Evolutionary conservation across 2,888 invertebrate species (phyloP).

Genomic region (Calameuta pallipes): DNA sequence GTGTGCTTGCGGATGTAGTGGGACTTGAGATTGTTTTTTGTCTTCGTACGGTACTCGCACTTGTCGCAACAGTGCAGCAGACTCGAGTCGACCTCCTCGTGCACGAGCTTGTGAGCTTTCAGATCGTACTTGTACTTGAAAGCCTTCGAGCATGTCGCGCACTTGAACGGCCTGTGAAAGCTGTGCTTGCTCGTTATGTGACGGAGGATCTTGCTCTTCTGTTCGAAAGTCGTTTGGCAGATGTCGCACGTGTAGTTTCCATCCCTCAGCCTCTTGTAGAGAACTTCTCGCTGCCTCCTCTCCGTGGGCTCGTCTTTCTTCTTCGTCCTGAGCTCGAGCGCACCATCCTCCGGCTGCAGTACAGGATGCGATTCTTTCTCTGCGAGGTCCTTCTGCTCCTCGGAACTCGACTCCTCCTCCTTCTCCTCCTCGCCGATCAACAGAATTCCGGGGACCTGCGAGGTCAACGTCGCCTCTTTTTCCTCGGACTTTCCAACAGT

Average conservation of each 20-base stretch:
- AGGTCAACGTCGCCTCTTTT: background rate
- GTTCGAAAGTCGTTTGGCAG: conserved; percentile 37
- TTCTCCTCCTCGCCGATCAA: background rate
- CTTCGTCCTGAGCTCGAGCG: background rate
- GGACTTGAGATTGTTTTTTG: conserved; percentile 46
- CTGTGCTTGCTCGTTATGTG: conserved; percentile 51
- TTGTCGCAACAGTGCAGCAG: conserved; percentile 46
- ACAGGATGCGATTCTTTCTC: background rate
- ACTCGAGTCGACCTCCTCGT: conserved; percentile 34
- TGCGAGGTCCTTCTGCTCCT: background rate
- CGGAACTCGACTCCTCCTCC: background rate
- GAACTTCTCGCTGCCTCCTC: conserved; percentile 15
- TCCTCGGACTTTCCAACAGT: background rate
- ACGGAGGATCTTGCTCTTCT: conserved; percentile 45
- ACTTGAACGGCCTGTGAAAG: conserved; percentile 46
- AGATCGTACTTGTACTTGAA: conserved; percentile 52
- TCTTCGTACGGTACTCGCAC: conserved; percentile 48
- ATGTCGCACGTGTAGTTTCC: conserved; percentile 39
- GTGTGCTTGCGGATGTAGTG: conserved; percentile 49
- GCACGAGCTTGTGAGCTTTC: conserved; percentile 41
- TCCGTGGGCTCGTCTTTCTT: conserved; percentile 6
- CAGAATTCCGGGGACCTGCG: background rate
- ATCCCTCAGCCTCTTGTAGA: conserved; percentile 37
- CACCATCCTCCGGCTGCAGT: background rate
- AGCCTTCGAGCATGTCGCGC: conserved; percentile 38